phyloP scores from a whole-genome alignment of 1,140 invertebrate species.

The Procambarus clarkii region DNA sequence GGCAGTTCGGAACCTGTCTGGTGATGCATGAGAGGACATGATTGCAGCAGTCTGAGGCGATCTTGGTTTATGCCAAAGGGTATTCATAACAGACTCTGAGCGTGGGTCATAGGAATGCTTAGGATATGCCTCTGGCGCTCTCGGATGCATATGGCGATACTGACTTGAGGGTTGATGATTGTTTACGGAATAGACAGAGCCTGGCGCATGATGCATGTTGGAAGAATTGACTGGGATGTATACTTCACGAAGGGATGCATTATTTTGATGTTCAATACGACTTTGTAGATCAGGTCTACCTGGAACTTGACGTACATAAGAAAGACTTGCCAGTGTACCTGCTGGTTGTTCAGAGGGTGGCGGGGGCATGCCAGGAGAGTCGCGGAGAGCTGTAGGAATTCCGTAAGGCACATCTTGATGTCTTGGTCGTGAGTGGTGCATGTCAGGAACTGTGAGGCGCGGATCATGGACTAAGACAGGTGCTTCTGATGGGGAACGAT shows the following conservation, averaged over 20 bases:
- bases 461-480: slow-evolving; percentile 5
- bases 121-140: neutral
- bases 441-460: neutral
- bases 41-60: neutral
- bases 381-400: neutral
- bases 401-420: neutral
- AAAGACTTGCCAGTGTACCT: neutral
- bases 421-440: neutral
- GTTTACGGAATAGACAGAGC: neutral
- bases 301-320: neutral
- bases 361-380: neutral
- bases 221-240: slow-evolving; percentile 2
- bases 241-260: neutral
- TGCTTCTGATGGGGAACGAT: slow-evolving; percentile 6
- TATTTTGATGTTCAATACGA: neutral
- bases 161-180: neutral
- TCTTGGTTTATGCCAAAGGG: neutral
- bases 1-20: neutral
- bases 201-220: neutral
- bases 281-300: neutral
- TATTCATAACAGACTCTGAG: neutral
- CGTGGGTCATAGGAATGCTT: slow-evolving; percentile 4
- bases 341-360: neutral
- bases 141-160: neutral
- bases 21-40: neutral